Evolutionary conservation across 2,113 vertebrate genomes (phyloP), one percentile per base, ranked within the genome.

Genomic region (Heterotilapia buettikoferi): DNA sequence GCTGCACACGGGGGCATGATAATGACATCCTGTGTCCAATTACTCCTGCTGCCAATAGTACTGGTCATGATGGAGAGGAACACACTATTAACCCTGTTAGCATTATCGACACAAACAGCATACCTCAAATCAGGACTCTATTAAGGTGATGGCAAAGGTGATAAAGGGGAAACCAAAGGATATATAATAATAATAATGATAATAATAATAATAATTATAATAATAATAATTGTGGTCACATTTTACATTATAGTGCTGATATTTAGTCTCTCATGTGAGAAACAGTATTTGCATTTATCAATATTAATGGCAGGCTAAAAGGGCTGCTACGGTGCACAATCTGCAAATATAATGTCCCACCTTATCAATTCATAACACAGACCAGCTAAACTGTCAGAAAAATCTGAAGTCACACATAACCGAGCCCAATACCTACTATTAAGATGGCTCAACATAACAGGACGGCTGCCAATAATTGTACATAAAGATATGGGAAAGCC

Each of bases 401-500:
- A 96, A 95, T 92, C 93, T 95, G 90, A 93, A 96, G 95, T 95
- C 94, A 96, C 95, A 95, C 92, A 94, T 95, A 93, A 95, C 94
- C 91, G 90, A 95, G 92, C 94, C 90, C 91, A 93, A 93, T 93
- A 93, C 87, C 94, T 86, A 94, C 92, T 95, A 95, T 95, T 95
- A 95, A 95, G 94, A 96, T 95, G 93, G 94, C 90, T 94, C 71
- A 91, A 95, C 95, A 96, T 96, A 95, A 95, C 94, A 95, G 95
- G 94, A 93, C 92, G 93, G 88, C 93, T 95, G 95, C 95, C 95
- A 96, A 96, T 96, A 97, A 96, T 96, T 96, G 96, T 96, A 96
- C 93, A 96, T 95, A 96, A 94, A 96, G 95, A 96, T 96, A 96
- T 95, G 95, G 93, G 94, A 94, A 95, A 96, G 94, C 95, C 91